phyloP scores from a whole-genome alignment of 2,113 vertebrate species.

The Grus americana region DNA sequence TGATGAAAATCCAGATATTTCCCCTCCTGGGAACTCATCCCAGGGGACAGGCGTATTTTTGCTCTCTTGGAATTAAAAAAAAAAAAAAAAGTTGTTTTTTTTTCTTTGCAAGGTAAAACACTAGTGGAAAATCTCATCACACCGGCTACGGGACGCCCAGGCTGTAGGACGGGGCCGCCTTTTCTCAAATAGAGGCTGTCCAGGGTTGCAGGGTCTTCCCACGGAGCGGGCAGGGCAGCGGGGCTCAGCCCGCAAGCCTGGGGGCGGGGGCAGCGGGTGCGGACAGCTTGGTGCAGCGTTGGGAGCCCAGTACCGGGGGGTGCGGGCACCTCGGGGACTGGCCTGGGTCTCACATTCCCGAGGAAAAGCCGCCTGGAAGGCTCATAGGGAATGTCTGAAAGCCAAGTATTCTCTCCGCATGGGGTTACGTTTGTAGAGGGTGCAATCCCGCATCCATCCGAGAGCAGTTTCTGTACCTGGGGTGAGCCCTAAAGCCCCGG shows the following conservation, averaged over 20 bases:
- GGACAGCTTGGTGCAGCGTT: background rate
- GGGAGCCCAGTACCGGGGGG: fast-evolving
- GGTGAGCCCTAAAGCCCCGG: background rate
- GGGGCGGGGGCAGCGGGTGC: background rate
- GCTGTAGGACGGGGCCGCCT: background rate
- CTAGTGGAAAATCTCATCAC: background rate
- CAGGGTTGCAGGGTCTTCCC: background rate
- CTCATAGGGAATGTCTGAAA: background rate
- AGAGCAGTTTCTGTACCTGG: background rate
- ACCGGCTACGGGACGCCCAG: fast-evolving
- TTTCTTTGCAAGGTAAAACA: background rate
- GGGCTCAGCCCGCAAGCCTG: background rate
- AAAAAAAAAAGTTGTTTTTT: background rate
- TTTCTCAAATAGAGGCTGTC: background rate
- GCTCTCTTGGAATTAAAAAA: background rate
- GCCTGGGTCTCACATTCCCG: background rate
- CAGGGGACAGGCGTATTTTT: background rate
- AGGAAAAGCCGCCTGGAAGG: background rate
- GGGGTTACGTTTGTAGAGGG: background rate
- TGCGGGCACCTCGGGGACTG: background rate
- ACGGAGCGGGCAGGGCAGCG: background rate
- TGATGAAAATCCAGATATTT: background rate
- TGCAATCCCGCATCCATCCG: background rate
- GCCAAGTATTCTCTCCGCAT: fast-evolving
- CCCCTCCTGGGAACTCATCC: background rate